phyloP scores from a whole-genome alignment of 2,888 invertebrate species.

The Thera britannica region DNA sequence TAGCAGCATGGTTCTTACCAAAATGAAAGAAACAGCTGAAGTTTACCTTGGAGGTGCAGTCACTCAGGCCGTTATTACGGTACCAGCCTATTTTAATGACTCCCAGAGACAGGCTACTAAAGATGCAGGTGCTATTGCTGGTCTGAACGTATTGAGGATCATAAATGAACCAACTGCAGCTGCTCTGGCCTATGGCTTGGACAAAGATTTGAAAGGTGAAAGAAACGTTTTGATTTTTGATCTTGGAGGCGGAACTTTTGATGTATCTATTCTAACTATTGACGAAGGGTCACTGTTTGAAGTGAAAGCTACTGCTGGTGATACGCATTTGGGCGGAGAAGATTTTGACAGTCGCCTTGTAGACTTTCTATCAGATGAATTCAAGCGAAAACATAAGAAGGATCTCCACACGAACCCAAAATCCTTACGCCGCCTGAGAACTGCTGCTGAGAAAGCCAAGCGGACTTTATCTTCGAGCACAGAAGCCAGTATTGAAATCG shows the following conservation, averaged over 20 bases:
- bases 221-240: slow-evolving; percentile 87
- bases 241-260: slow-evolving; percentile 89
- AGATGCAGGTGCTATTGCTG: slow-evolving; percentile 91
- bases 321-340: slow-evolving; percentile 94
- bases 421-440: slow-evolving; percentile 87
- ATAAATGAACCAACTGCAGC: slow-evolving; percentile 93
- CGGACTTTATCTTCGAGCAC: slow-evolving; percentile 90
- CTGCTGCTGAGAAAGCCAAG: slow-evolving; percentile 91
- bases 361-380: slow-evolving; percentile 87
- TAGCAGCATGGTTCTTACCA: slow-evolving; percentile 87
- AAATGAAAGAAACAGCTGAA: slow-evolving; percentile 87
- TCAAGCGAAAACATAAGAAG: slow-evolving; percentile 88
- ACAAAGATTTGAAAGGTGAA: slow-evolving; percentile 87
- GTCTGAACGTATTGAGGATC: slow-evolving; percentile 91
- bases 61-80: slow-evolving; percentile 90
- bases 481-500: slow-evolving; percentile 90
- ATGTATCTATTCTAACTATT: slow-evolving; percentile 92
- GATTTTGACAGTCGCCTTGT: slow-evolving; percentile 87
- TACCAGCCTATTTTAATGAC: slow-evolving; percentile 92
- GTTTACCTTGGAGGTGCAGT: slow-evolving; percentile 88
- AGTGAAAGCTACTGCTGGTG: slow-evolving; percentile 93
- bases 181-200: slow-evolving; percentile 89
- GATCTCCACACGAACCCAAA: slow-evolving; percentile 87
- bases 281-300: slow-evolving; percentile 91
- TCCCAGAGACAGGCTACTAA: slow-evolving; percentile 91